Conservation (phyloP, 1,140 invertebrate genomes). For the Eubasilissa regina region DNA sequence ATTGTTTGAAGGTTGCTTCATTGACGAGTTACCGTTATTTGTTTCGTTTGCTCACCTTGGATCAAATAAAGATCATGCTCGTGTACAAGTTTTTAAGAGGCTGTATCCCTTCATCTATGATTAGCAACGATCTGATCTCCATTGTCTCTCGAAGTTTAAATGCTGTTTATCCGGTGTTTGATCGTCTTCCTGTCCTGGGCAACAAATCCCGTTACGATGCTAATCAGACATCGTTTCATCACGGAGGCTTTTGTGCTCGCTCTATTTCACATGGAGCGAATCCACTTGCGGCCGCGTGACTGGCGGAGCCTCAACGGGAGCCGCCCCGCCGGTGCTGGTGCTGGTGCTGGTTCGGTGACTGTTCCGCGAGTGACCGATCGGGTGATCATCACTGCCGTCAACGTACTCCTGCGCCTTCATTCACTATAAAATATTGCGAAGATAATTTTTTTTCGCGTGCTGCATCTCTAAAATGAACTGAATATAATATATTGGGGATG, state of each 20-base stretch:
- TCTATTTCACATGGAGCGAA: conserved; percentile 53
- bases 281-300: conserved; percentile 19
- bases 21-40: too few relatives aligned
- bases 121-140: not conserved
- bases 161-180: not conserved
- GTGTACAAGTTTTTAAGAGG: too few relatives aligned
- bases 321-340: not conserved
- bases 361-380: not conserved
- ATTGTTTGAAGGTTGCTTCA: too few relatives aligned
- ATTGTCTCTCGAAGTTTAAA: not conserved
- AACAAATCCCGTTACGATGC: conserved; percentile 18
- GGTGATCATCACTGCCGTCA: too few relatives aligned
- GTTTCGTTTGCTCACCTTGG: too few relatives aligned
- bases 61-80: too few relatives aligned
- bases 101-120: not conserved
- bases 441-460: too few relatives aligned
- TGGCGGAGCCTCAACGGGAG: conserved; percentile 30
- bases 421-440: too few relatives aligned
- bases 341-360: not conserved
- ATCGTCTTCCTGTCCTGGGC: not conserved
- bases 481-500: too few relatives aligned
- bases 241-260: conserved; percentile 37
- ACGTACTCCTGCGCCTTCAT: too few relatives aligned
- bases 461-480: too few relatives aligned
- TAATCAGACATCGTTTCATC: conserved; percentile 28